Percentiles rank a stretch among this genome's conserved stretches.
These are phyloP conservation scores for Chrysopilus asiliformis DNA, from an alignment of 2,888 invertebrate species.

Conservation along the genomic window DNA sequence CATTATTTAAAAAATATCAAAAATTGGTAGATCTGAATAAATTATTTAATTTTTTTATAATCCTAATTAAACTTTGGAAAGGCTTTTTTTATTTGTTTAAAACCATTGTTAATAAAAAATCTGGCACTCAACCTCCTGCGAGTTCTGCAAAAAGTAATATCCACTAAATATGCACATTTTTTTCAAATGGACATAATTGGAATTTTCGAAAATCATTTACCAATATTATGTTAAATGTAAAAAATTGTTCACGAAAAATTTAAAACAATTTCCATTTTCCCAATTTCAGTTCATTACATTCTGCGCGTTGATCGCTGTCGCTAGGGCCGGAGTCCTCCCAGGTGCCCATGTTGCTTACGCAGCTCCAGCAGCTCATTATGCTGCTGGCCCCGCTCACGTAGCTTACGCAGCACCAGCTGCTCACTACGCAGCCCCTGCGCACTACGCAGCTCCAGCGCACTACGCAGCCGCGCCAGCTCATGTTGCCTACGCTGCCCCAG, in stretches of 20 bases:
- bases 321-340: slow-evolving; percentile 16
- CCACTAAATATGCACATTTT: no score
- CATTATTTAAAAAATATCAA: no score
- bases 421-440: slow-evolving; percentile 10
- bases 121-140: no score
- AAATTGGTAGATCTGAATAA: no score
- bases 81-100: no score
- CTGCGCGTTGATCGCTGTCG: slow-evolving; percentile 18
- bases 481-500: slow-evolving; percentile 6
- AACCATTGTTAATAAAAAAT: no score
- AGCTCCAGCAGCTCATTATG: slow-evolving; percentile 10
- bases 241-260: background rate
- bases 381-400: slow-evolving; percentile 8
- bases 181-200: no score
- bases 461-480: slow-evolving; percentile 6
- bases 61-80: no score
- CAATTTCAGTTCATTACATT: slow-evolving; percentile 19
- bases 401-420: slow-evolving; percentile 11
- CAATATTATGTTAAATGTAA: no score
- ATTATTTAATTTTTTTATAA: no score
- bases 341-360: slow-evolving; percentile 11
- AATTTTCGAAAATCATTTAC: no score
- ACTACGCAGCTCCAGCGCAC: slow-evolving; percentile 6
- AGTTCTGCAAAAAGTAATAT: no score
- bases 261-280: background rate